phyloP scores from a whole-genome alignment of 1,140 invertebrate species.

The Cylas formicarius region DNA sequence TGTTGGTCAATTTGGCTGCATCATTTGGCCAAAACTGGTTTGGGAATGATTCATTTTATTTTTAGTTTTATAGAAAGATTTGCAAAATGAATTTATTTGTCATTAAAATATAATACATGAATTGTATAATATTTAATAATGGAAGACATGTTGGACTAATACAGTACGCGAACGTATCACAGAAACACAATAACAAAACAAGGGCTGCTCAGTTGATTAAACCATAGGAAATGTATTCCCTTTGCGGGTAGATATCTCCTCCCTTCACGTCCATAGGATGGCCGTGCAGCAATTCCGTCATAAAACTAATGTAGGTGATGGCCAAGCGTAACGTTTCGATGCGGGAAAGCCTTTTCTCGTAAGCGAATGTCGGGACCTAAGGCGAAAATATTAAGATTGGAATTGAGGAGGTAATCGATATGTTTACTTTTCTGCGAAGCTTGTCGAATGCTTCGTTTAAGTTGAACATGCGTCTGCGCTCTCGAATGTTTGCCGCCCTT shows the following conservation, averaged over 20 bases:
- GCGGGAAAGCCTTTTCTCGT: conserved; percentile 94
- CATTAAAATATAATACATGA: too few species aligned
- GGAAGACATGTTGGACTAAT: too few species aligned
- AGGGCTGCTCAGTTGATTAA: conserved; percentile 38
- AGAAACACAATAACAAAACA: too few species aligned
- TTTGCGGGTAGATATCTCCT: conserved; percentile 32
- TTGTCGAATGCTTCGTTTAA: conserved; percentile 97
- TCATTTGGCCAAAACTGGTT: too few species aligned
- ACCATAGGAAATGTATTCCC: conserved; percentile 40
- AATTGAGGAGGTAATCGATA: conserved; percentile 4
- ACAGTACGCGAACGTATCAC: too few species aligned
- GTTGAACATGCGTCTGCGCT: conserved; percentile 93
- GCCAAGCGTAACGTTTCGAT: conserved; percentile 95
- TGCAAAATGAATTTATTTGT: too few species aligned
- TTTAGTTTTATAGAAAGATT: too few species aligned
- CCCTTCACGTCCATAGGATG: conserved; percentile 47
- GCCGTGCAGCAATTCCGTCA: conserved; percentile 79
- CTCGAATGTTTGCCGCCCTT: conserved; percentile 88
- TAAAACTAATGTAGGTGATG: conserved; percentile 97
- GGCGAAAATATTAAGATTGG: conserved; percentile 16
- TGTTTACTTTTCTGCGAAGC: conserved; percentile 69
- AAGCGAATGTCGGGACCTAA: conserved; percentile 98
- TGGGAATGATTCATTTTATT: too few species aligned
- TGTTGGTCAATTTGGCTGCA: too few species aligned
- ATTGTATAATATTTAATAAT: too few species aligned